A percentile compares a stretch with the other conserved stretches of the same genome.
phyloP scores from a whole-genome alignment of 2,888 invertebrate species.

The Mayetiola destructor region DNA sequence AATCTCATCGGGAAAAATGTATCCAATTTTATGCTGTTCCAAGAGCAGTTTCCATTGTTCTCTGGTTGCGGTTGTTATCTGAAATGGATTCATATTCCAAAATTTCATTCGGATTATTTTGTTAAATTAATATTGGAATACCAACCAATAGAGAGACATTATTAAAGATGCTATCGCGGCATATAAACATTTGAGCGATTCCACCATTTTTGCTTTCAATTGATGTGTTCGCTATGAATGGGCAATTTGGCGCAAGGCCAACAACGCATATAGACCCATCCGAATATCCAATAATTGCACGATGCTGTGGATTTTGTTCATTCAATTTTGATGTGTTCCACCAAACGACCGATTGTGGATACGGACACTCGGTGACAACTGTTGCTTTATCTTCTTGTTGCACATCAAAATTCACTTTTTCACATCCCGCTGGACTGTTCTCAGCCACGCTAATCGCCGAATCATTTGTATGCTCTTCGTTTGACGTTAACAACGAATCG shows the following conservation, averaged over 20 bases:
- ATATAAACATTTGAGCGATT: slow-evolving; percentile 37
- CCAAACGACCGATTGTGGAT: slow-evolving; percentile 52
- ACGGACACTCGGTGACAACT: slow-evolving; percentile 28
- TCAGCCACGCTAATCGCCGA: not conserved
- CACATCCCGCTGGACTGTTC: not conserved
- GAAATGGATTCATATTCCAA: slow-evolving; percentile 22
- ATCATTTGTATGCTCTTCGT: not conserved
- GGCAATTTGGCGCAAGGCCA: slow-evolving; percentile 34
- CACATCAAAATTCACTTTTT: not conserved
- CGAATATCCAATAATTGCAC: slow-evolving; percentile 56
- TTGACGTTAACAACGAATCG: not conserved
- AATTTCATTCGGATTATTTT: not conserved
- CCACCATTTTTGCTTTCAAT: slow-evolving; percentile 30
- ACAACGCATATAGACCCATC: slow-evolving; percentile 41
- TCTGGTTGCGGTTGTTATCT: slow-evolving; percentile 59
- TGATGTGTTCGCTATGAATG: slow-evolving; percentile 34
- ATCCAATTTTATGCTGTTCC: slow-evolving; percentile 60
- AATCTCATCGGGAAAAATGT: slow-evolving; percentile 46
- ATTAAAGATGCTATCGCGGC: slow-evolving; percentile 49
- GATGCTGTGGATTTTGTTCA: slow-evolving; percentile 34
- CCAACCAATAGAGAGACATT: slow-evolving; percentile 40
- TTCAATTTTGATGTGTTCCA: slow-evolving; percentile 45
- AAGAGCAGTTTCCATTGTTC: slow-evolving; percentile 71
- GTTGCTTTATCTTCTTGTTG: not conserved
- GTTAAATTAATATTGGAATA: not conserved